Base-by-base conservation (phyloP, 2,797 vertebrate species). In the Cuculus canorus region DNA sequence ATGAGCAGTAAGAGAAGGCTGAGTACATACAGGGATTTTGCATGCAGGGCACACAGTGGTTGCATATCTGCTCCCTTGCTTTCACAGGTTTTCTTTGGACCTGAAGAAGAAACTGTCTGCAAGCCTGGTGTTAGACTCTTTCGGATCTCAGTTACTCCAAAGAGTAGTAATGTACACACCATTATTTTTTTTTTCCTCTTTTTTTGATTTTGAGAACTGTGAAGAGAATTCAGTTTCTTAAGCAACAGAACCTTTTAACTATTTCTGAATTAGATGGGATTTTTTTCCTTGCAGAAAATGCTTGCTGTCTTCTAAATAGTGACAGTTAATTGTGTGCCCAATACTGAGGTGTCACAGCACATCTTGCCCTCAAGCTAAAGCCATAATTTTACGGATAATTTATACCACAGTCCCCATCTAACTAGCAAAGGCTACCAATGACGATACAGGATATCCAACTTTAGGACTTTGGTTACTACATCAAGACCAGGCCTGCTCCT, bases 361-460 rank as follows among this genome's bases (percentile, higher is more conserved):
- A 24, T 79, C 54, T 73, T 37, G 9, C 28, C 25, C 30, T 83
- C 1, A 1, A 69, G 43, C 28, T 63, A 68, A 73, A 73, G 28
- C 25, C 6, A 5, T 33, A 10, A 43, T 50, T 79, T 52, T 28
- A 43, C 54, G 27, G 7, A 28, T 41, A n/a, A 19, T 57, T 65
- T 54, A 35, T 56, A 18, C 23, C 32, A 43, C 4, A 68, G 25
- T 43, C 23, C 32, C 52, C 23, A 41, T 39, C 45, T 71, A 17
- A 43, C 43, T 43, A 43, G 43, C 43, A 43, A 43, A 43, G 45
- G 9, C 37, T 73, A 72, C 30, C 37, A 72, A 16, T 8, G 22
- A 5, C 0, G 2, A 59, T 27, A 32, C 0, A 2, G 33, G 15
- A 30, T 47, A 39, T 53, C 22, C 47, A 48, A n/a, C 37, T 33